Conservation (phyloP, 2,113 vertebrate genomes). For the Australoheros scitulus region DNA sequence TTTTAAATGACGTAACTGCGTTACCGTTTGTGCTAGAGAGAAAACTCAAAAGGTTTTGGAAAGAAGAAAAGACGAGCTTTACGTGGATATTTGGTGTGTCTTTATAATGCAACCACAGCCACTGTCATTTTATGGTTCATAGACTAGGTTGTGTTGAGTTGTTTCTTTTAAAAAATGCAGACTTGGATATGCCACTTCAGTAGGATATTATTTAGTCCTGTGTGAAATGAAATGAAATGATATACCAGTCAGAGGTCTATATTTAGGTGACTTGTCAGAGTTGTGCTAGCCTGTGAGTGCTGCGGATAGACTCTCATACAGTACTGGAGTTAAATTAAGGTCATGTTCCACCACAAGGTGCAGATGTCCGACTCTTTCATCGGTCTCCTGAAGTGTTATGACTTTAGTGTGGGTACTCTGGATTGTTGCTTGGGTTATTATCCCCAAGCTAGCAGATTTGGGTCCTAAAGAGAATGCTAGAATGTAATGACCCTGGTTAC, state of each 20-base stretch:
- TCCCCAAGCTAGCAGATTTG: neutral
- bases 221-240: conserved; percentile 62
- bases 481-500: neutral
- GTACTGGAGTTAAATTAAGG: neutral
- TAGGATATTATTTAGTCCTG: conserved; percentile 36
- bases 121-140: neutral
- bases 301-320: conserved; percentile 7
- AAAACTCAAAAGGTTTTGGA: too few relatives aligned
- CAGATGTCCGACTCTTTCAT: neutral
- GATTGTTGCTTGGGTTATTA: neutral
- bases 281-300: neutral
- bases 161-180: neutral
- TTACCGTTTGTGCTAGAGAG: too few relatives aligned
- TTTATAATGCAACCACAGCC: neutral
- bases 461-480: neutral
- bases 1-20: too few relatives aligned
- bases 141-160: neutral
- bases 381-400: conserved; percentile 3
- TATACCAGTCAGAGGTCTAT: conserved; percentile 47
- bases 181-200: conserved; percentile 1
- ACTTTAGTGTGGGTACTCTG: neutral
- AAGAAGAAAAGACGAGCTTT: too few relatives aligned
- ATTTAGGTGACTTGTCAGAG: conserved; percentile 55
- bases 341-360: neutral
- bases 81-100: neutral